Conservation (phyloP, 2,888 invertebrate genomes). For the Julus scanicus region DNA sequence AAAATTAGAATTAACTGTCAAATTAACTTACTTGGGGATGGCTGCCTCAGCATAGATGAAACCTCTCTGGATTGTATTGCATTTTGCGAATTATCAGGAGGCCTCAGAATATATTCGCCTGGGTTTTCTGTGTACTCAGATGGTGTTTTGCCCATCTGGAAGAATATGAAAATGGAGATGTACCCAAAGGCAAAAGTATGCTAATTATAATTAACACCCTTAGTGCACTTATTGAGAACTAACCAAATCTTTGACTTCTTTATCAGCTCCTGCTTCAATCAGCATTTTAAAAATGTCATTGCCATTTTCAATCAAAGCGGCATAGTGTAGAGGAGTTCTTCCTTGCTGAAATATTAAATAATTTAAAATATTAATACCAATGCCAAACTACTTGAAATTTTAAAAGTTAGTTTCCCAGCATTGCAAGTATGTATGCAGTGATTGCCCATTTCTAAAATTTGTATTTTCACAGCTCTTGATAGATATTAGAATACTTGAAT, state of each 20-base stretch:
- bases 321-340: constrained; percentile 68
- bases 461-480: no score
- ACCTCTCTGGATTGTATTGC: constrained; percentile 46
- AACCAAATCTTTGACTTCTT: constrained; percentile 84
- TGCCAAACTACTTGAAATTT: not conserved
- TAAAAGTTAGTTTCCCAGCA: not conserved
- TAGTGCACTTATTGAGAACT: not conserved
- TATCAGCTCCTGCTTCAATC: constrained; percentile 86
- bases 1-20: not conserved
- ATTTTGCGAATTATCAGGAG: not conserved
- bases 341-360: constrained; percentile 70
- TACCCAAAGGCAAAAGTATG: not conserved
- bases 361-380: not conserved
- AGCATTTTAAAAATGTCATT: constrained; percentile 84
- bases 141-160: constrained; percentile 79
- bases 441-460: not conserved
- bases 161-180: not conserved
- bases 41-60: constrained; percentile 52
- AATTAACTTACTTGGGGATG: constrained; percentile 51
- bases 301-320: constrained; percentile 76
- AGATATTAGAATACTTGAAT: no score
- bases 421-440: not conserved
- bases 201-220: not conserved
- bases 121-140: constrained; percentile 81
- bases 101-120: constrained; percentile 66